Conservation (phyloP, 2,888 invertebrate species). For the Globia sparganii region DNA sequence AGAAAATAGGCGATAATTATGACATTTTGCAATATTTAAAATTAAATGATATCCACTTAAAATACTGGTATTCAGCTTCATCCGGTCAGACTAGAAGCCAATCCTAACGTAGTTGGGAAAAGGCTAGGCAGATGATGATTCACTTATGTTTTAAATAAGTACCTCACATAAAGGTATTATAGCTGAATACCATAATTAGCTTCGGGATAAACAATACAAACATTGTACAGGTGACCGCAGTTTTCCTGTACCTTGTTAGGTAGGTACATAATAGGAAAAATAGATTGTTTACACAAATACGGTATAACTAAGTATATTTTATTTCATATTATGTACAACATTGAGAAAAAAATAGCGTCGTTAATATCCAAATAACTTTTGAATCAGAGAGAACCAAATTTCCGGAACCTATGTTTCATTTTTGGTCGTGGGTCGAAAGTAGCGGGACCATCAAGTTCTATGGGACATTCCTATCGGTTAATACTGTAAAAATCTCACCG, state of each 20-base stretch:
- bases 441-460: neutral
- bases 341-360: neutral
- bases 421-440: neutral
- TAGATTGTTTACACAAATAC: neutral
- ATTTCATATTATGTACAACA: neutral
- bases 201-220: neutral
- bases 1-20: neutral
- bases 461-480: conserved; percentile 1
- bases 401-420: neutral
- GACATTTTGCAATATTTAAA: neutral
- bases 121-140: too few relatives aligned
- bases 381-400: conserved; percentile 28
- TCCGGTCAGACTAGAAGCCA: too few relatives aligned
- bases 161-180: neutral
- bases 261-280: neutral
- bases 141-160: too few relatives aligned
- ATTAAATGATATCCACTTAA: neutral
- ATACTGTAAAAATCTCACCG: too few relatives aligned
- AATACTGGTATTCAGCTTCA: too few relatives aligned
- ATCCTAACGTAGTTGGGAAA: too few relatives aligned
- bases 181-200: neutral
- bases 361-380: neutral
- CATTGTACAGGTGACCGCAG: neutral
- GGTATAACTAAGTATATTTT: neutral
- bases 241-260: neutral